Conservation (phyloP, 92 coral and sea anemone species). For the Zoanthus sansibaricus region DNA sequence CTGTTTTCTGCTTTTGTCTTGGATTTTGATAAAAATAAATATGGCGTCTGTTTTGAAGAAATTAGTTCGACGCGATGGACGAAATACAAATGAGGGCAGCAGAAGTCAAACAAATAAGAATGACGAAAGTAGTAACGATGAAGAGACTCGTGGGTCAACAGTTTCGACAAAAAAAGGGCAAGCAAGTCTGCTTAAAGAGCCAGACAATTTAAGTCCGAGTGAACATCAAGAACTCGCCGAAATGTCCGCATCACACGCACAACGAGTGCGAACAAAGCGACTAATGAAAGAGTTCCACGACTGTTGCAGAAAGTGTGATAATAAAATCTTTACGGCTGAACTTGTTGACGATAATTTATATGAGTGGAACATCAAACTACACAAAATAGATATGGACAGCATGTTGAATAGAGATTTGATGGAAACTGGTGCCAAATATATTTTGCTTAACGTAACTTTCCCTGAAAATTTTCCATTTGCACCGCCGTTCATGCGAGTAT, state of each 20-base stretch:
- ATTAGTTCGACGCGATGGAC: constrained; percentile 85
- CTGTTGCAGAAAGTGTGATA: constrained; percentile 76
- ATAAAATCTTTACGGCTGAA: constrained; percentile 86
- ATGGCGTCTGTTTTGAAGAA: constrained; percentile 94
- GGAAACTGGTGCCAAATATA: constrained; percentile 90
- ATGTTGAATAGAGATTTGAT: constrained; percentile 87
- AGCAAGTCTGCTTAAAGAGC: constrained; percentile 42
- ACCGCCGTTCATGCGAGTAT: constrained; percentile 89
- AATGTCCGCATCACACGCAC: constrained; percentile 84
- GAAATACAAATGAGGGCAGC: constrained; percentile 75
- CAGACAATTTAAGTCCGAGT: constrained; percentile 25
- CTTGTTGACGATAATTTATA: constrained; percentile 86
- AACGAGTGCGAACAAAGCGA: constrained; percentile 86
- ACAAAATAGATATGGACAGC: constrained; percentile 88
- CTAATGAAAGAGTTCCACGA: constrained; percentile 93
- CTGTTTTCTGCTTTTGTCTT: not conserved
- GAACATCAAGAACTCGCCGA: constrained; percentile 66
- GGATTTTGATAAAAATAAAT: constrained; percentile 17
- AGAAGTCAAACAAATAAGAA: constrained; percentile 72
- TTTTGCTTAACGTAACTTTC: constrained; percentile 81
- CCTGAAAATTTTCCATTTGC: constrained; percentile 94
- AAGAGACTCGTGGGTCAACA: constrained; percentile 47
- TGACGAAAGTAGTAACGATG: constrained; percentile 63
- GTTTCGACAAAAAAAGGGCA: constrained; percentile 34
- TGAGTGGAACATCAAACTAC: constrained; percentile 90